Base-by-base conservation (phyloP, 1,140 invertebrate species). In the Pararge aegeria region DNA sequence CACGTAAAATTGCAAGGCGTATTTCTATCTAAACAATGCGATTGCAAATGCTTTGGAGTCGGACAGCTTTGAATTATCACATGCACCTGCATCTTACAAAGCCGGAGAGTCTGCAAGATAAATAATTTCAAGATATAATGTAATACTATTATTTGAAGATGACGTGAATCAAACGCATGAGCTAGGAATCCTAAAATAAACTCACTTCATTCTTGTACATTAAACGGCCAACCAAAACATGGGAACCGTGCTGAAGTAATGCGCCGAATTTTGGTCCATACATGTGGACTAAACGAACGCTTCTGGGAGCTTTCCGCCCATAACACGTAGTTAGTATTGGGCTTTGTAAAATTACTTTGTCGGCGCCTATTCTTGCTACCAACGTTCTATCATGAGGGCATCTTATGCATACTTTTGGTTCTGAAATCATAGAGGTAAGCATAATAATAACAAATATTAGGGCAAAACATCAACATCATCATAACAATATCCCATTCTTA, bases 311-410 rank as follows among this genome's bases (percentile, higher is more conserved):
- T 44, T 59, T 75, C 27, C 61, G 61, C 2, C 83, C 77, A 5
- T 73, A 71, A 57, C 85, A 88, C 0, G 74, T 70, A 1, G 49
- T 15, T 10, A 88, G 49, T 5, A 59, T 57, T 13, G 82, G 83
- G 13, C 59, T 55, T 34, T 81, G 75, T 10, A 88, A 52, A 9
- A 77, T 51, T 0, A 84, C 81, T 21, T 67, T 62, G 51, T 83
- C 74, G 4, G 59, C 65, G 1, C 80, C 78, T 7, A 70, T 30
- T 55, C 74, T 83, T 5, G 82, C 73, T 29, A 88, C 68, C 19
- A 88, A 48, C n/a, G 83, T 88, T 63, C 80, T 75, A 59, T 85
- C 83, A 38, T 64, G 57, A 0, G 85, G 85, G 58, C 85, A 88
- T 58, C 60, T 74, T 40, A 88, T 63, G 52, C 86, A 89, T 13